Evolutionary conservation across 2,797 vertebrate species (phyloP), one percentile per base, ranked within the genome.

Genomic region (Molossus alvarezi): DNA sequence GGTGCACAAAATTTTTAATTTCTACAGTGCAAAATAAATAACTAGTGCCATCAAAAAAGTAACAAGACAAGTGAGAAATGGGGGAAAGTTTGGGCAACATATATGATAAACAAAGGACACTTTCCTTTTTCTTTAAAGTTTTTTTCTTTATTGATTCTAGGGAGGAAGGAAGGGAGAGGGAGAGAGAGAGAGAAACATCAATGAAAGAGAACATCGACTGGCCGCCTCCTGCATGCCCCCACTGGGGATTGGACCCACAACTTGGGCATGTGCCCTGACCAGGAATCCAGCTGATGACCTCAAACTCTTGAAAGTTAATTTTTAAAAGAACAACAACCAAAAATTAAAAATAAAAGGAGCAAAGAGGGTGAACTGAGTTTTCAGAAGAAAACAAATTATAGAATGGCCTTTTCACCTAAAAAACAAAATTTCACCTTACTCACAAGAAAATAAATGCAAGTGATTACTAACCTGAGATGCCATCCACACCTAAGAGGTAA

Each of bases 371-470:
- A 91, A 79, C 11, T 27, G 9, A 90, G 45, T 81, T 73, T 87
- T n/a, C 21, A 65, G 69, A 80, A 75, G 83, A 94, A 94, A 94
- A 65, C 8, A 76, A 85, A 83, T 84, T 65, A 73, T 25, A 55
- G 86, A 95, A 65, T 37, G 41, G 6, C 8, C 21, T 92, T 85
- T 90, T 88, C 55, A 45, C n/a, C 25, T 67, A 37, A 60, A 62
- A 82, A 84, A 84, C n/a, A 94, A 81, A 53, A 88, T 13, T 88
- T 51, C 45, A 33, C 25, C 64, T 92, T 72, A 81, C 60, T 95
- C 37, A 37, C 21, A 67, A 91, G 67, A 95, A 91, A 92, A 92
- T 53, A 76, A 75, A 94, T 29, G 57, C 20, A 84, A 94, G 94
- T 69, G 48, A 95, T 53, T 55, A 81, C 37, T 75, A 90, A 75